Percentiles rank a stretch among this genome's conserved stretches.
Conservation (phyloP, 2,888 invertebrate species). For the Acanthosepion pharaonis region DNA sequence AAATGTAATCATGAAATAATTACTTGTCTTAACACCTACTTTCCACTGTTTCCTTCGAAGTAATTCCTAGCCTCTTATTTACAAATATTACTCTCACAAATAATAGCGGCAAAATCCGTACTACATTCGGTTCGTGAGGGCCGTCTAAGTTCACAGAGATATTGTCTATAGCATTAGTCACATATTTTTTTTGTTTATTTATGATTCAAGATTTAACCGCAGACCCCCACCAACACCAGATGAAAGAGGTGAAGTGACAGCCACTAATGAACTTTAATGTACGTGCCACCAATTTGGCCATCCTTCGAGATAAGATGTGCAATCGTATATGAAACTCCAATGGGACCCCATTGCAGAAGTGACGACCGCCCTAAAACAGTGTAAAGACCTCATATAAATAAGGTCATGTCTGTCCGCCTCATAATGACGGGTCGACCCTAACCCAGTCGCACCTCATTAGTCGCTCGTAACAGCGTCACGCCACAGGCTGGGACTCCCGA, state of each 20-base stretch:
- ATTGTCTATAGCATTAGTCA: too few relatives aligned
- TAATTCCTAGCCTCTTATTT: too few relatives aligned
- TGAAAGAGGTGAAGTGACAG: not conserved
- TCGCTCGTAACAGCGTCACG: constrained; percentile 9
- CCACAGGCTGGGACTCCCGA: not conserved
- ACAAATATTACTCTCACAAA: too few relatives aligned
- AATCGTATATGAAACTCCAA: not conserved
- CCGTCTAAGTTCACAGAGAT: too few relatives aligned
- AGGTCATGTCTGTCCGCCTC: not conserved
- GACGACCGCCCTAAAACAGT: not conserved
- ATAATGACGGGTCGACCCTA: not conserved
- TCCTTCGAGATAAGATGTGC: not conserved
- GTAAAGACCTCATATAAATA: not conserved
- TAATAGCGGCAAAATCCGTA: too few relatives aligned
- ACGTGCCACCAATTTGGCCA: not conserved
- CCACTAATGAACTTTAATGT: not conserved
- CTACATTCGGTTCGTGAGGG: too few relatives aligned
- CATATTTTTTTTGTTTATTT: not conserved
- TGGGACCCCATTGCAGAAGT: not conserved
- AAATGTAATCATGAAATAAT: too few relatives aligned
- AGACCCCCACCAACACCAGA: not conserved
- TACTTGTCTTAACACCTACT: too few relatives aligned
- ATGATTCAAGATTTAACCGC: not conserved
- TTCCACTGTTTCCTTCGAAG: too few relatives aligned
- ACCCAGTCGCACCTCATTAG: constrained; percentile 33